Evolutionary conservation across 2,888 invertebrate species (phyloP), one percentile per base, ranked within the genome.

Genomic region (Lobophora halterata): DNA sequence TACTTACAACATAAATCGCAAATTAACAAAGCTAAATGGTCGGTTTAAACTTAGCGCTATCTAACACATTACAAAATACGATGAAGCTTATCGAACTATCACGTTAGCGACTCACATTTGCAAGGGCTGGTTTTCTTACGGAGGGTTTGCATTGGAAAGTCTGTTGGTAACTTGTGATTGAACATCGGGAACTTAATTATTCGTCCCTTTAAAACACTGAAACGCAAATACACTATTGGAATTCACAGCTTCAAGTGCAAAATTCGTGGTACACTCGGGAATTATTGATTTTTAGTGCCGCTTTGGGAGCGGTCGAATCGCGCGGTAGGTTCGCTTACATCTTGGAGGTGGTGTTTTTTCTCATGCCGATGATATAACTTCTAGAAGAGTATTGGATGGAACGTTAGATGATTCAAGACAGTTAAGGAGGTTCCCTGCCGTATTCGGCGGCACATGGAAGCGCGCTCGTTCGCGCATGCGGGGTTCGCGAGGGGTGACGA

Each of bases 101-200:
- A 69, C 60, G 62, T 54, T 55, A 55, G 58, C 61, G 61, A 95
- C 95, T 96, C 90, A 96, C 96, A 95, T 92, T 96, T 96, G 89
- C 95, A 93, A 79, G 96, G 96, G 89, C 96, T 96, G 77, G 95
- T 95, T 91, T 95, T 95, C 90, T 96, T 95, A 81, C 96, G 91
- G 85, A 96, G 90, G 72, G 96, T 96, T 93, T 96, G 96, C 96
- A 96, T 96, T 81, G 86, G 88, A 81, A 88, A 88, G 74, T 88
- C 88, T 70, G 83, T 79, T 58, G 88, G 83, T 77, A 88, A 79
- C 88, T 88, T 88, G 85, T 88, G 87, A 80, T 88, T 88, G 76
- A 88, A 88, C 88, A 88, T 88, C 81, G 70, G 78, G 67, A 70
- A 56, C 71, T 69, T 70, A 42, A 52, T 55, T 62, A 61, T 66